phyloP scores from a whole-genome alignment of 2,797 vertebrate genomes.

The Dryobates pubescens region DNA sequence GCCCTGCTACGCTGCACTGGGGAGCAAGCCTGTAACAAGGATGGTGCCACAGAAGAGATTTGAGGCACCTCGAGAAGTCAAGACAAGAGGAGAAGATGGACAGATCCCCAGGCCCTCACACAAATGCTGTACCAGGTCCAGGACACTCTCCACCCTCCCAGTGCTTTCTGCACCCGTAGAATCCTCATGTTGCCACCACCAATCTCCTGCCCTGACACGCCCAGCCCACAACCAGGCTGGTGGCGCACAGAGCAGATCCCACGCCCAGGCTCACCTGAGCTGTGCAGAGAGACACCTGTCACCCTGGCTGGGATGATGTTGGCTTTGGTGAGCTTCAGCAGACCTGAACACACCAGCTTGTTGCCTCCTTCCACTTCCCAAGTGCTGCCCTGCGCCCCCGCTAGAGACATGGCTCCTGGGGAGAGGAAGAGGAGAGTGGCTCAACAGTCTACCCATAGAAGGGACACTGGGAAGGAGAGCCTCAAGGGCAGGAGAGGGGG shows the following conservation, averaged over 20 bases:
- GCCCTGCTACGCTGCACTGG: background rate
- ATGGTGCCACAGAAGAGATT: background rate
- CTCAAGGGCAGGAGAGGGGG: background rate
- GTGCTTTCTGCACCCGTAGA: background rate
- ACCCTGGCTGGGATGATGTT: conserved; percentile 88
- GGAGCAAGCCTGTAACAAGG: background rate
- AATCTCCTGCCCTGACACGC: background rate
- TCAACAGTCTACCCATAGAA: background rate
- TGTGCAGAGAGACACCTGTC: conserved; percentile 83
- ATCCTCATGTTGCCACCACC: background rate
- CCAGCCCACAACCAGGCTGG: fast-evolving
- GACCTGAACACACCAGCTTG: conserved; percentile 91
- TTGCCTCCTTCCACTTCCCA: conserved; percentile 98
- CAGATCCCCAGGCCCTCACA: fast-evolving
- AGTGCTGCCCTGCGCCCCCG: conserved; percentile 91
- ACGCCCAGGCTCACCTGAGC: conserved; percentile 78
- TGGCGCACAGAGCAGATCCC: background rate
- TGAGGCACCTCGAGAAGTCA: background rate
- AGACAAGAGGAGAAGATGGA: background rate
- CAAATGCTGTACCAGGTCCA: background rate
- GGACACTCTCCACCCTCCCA: background rate
- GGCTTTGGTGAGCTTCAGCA: conserved; percentile 92
- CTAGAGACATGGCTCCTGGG: conserved; percentile 93
- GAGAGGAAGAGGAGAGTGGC: background rate
- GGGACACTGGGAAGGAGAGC: fast-evolving